phyloP scores from a whole-genome alignment of 1,140 invertebrate species.

The Lucilia cuprina region DNA sequence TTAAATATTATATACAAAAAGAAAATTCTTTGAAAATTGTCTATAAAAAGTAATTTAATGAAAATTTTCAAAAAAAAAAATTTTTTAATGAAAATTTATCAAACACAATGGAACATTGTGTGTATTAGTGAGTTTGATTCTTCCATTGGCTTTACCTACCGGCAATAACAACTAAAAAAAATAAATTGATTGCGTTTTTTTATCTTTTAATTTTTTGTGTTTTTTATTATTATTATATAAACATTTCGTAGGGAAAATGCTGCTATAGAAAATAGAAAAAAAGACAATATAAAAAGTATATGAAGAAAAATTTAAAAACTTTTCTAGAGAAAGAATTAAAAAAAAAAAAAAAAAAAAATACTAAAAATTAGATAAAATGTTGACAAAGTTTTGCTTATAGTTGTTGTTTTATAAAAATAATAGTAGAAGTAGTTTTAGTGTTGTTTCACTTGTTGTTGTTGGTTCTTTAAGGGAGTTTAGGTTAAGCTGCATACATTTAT shows the following conservation, averaged over 20 bases:
- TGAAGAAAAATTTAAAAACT: not conserved
- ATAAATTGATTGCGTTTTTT: not conserved
- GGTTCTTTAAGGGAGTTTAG: not conserved
- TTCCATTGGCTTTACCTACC: not conserved
- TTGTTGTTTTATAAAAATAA: not conserved
- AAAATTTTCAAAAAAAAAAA: too few relatives aligned
- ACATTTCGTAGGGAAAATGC: not conserved
- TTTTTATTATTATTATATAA: not conserved
- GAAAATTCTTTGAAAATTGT: too few relatives aligned
- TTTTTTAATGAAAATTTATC: too few relatives aligned
- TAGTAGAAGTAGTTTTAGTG: not conserved
- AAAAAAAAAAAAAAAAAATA: not conserved
- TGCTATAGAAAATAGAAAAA: not conserved
- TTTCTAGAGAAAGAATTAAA: not conserved
- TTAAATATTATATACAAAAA: too few relatives aligned
- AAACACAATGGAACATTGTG: too few relatives aligned
- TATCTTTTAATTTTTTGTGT: not conserved
- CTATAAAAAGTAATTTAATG: too few relatives aligned
- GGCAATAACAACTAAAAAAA: not conserved
- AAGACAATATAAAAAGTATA: not conserved
- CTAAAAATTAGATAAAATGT: not conserved
- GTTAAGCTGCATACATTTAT: too few relatives aligned
- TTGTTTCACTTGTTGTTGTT: slow-evolving; percentile 5
- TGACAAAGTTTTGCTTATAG: not conserved
- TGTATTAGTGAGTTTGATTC: not conserved